phyloP scores from a whole-genome alignment of 2,797 vertebrate species.

The Tinamus major region DNA sequence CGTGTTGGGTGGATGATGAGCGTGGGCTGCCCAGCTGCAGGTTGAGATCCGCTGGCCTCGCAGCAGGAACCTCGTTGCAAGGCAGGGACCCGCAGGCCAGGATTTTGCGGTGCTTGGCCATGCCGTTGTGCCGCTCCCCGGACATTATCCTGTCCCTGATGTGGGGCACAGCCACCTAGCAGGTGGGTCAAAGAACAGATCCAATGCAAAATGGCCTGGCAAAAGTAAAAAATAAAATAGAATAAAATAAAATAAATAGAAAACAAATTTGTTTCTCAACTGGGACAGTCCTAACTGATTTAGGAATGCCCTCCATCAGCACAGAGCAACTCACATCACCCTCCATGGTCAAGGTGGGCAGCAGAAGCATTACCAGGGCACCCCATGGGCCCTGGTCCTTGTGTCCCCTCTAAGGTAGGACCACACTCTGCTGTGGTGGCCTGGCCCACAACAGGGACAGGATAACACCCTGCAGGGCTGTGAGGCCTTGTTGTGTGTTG shows the following conservation, averaged over 20 bases:
- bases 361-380: neutral
- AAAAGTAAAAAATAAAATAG: neutral
- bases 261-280: neutral
- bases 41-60: neutral
- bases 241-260: too few species aligned
- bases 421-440: accelerated
- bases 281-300: neutral
- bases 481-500: neutral
- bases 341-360: neutral
- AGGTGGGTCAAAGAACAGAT: neutral
- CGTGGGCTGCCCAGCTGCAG: neutral
- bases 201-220: neutral
- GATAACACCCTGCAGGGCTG: neutral
- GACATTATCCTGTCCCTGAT: neutral
- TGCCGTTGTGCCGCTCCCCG: neutral
- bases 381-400: accelerated
- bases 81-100: neutral
- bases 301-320: neutral
- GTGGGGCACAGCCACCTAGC: neutral
- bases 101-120: neutral
- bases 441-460: too few species aligned
- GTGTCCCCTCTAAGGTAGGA: neutral
- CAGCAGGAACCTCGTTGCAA: neutral
- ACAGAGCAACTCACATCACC: neutral
- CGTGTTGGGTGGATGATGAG: accelerated